Evolutionary conservation across 2,888 invertebrate species (phyloP).

Genomic region (Lobophora halterata): DNA sequence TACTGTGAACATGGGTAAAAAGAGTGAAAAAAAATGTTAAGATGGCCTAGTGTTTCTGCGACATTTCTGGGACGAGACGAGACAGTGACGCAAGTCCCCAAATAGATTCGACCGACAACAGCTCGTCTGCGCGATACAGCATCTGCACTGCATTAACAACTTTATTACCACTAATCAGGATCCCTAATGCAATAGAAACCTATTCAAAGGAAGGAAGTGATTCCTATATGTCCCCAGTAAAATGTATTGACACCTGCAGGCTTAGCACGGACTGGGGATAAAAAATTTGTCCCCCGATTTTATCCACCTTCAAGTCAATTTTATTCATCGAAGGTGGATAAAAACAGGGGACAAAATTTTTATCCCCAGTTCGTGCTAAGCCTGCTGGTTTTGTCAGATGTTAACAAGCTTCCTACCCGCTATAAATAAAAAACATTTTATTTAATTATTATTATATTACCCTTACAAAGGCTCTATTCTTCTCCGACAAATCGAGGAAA

Average conservation of each 20-base stretch:
- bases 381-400: too few species aligned
- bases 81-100: slow-evolving; percentile 54
- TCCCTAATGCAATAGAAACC: slow-evolving; percentile 31
- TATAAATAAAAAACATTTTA: slow-evolving; percentile 44
- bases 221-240: slow-evolving; percentile 43
- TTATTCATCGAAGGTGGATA: too few species aligned
- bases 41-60: slow-evolving; percentile 39
- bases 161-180: slow-evolving; percentile 36
- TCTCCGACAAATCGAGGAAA: slow-evolving; percentile 61
- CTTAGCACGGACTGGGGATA: too few species aligned
- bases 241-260: slow-evolving; percentile 31
- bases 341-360: too few species aligned
- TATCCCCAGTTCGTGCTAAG: too few species aligned
- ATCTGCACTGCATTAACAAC: slow-evolving; percentile 34
- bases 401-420: too few species aligned
- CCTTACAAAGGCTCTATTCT: slow-evolving; percentile 65
- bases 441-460: slow-evolving; percentile 65
- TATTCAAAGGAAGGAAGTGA: slow-evolving; percentile 49
- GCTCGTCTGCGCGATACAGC: slow-evolving; percentile 43
- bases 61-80: slow-evolving; percentile 37
- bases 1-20: too few species aligned
- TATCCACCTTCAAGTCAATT: too few species aligned
- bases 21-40: slow-evolving; percentile 25
- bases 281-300: too few species aligned
- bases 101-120: slow-evolving; percentile 65